Conservation (phyloP, 2,797 vertebrate species). For the Morus bassanus region DNA sequence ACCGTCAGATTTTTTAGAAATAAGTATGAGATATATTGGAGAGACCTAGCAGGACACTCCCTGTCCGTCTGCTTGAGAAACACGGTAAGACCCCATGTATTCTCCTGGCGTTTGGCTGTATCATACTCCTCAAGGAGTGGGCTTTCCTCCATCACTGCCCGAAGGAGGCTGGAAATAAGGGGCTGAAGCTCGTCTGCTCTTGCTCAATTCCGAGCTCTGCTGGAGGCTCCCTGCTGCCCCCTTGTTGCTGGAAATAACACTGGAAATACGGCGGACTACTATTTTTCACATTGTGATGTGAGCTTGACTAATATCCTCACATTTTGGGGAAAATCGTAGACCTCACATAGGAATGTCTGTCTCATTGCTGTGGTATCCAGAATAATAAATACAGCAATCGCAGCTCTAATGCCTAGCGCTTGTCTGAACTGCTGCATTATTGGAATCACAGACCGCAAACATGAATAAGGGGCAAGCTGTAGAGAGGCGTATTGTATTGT, state of each 20-base stretch:
- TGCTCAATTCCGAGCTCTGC: background rate
- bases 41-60: background rate
- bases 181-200: background rate
- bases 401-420: background rate
- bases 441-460: background rate
- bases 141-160: background rate
- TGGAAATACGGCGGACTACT: background rate
- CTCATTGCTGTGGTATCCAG: conserved; percentile 46
- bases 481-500: background rate
- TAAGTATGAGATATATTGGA: background rate
- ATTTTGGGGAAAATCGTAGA: conserved; percentile 32
- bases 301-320: conserved; percentile 15
- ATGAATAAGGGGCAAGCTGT: background rate
- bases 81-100: background rate
- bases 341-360: conserved; percentile 28
- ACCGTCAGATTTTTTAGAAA: background rate
- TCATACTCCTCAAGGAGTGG: background rate
- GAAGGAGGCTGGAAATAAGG: background rate
- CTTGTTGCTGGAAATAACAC: conserved; percentile 44
- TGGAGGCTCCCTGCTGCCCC: conserved; percentile 65
- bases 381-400: conserved; percentile 1
- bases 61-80: background rate
- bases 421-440: background rate
- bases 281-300: background rate
- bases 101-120: background rate